A percentile compares a stretch with the other conserved stretches of the same genome.
Evolutionary conservation across 1,140 invertebrate genomes (phyloP).

Genomic region (Sycophaga agraensis): DNA sequence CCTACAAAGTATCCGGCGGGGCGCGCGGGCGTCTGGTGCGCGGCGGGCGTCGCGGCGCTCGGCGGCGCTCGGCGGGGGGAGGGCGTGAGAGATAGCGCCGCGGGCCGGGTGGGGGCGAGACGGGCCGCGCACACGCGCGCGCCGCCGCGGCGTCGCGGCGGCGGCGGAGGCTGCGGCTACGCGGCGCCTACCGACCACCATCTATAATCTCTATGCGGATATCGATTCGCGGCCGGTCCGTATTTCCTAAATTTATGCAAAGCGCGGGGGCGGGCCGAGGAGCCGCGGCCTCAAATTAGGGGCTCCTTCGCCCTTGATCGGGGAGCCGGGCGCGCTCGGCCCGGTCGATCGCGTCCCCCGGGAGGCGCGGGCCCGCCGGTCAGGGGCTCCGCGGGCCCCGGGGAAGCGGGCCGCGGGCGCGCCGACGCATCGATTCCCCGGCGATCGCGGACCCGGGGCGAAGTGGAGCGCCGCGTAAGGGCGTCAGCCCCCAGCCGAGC

Average conservation of each 20-base stretch:
- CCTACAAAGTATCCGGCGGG: no score
- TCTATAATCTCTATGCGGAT: conserved; percentile 61
- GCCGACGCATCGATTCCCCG: not conserved
- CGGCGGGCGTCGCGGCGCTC: not conserved
- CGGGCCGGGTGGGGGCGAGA: not conserved
- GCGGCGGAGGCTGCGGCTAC: conserved; percentile 60
- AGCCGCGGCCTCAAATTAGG: not conserved
- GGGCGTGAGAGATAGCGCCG: not conserved
- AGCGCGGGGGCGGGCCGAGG: conserved; percentile 40
- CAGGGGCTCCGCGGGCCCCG: no score
- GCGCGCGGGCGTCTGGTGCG: no score
- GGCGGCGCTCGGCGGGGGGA: not conserved
- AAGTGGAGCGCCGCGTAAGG: not conserved
- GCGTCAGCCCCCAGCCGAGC: no score
- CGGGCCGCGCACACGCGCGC: not conserved
- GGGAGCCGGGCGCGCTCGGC: no score
- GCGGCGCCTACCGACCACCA: conserved; percentile 60
- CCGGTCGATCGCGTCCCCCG: no score
- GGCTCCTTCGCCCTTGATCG: not conserved
- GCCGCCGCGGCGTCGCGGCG: conserved; percentile 45
- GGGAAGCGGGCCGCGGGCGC: no score
- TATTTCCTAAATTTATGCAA: conserved; percentile 61
- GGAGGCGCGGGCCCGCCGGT: no score
- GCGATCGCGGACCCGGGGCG: not conserved
- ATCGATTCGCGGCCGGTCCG: conserved; percentile 56